These are phyloP conservation scores for Charaxes varanes DNA, from an alignment of 1,140 invertebrate genomes.

Conservation along the genomic window DNA sequence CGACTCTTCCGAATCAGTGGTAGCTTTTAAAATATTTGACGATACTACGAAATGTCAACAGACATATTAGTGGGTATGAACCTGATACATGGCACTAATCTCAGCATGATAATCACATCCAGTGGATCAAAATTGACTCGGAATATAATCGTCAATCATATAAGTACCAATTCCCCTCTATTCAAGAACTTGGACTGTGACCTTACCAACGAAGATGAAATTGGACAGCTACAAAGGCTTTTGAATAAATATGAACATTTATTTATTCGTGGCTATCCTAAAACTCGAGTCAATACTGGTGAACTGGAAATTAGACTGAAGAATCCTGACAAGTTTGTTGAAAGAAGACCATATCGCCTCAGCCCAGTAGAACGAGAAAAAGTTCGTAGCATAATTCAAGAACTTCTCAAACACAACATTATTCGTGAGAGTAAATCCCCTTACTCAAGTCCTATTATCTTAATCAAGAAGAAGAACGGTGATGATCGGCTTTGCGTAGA, in stretches of 20 bases:
- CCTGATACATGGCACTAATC: too few relatives aligned
- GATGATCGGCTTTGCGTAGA: background rate
- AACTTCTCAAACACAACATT: background rate
- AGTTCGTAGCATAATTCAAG: background rate
- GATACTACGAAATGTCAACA: too few relatives aligned
- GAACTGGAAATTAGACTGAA: background rate
- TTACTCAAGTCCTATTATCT: background rate
- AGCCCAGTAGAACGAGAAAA: constrained; percentile 3
- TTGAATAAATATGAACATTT: constrained; percentile 22
- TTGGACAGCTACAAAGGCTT: constrained; percentile 10
- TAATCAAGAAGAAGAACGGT: background rate
- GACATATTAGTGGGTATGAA: too few relatives aligned
- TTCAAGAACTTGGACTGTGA: too few relatives aligned
- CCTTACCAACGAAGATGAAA: constrained; percentile 14
- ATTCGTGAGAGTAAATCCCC: background rate
- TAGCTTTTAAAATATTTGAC: too few relatives aligned
- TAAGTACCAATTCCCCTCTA: too few relatives aligned
- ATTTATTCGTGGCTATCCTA: constrained; percentile 25
- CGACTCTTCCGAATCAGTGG: too few relatives aligned
- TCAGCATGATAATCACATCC: too few relatives aligned
- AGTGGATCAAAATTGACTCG: too few relatives aligned
- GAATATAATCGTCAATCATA: too few relatives aligned
- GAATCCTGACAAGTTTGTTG: constrained; percentile 9
- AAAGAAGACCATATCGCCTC: constrained; percentile 5
- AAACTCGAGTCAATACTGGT: constrained; percentile 18